A percentile compares a stretch with the other conserved stretches of the same genome.
phyloP scores from a whole-genome alignment of 2,888 invertebrate species.

The Morpho helenor region DNA sequence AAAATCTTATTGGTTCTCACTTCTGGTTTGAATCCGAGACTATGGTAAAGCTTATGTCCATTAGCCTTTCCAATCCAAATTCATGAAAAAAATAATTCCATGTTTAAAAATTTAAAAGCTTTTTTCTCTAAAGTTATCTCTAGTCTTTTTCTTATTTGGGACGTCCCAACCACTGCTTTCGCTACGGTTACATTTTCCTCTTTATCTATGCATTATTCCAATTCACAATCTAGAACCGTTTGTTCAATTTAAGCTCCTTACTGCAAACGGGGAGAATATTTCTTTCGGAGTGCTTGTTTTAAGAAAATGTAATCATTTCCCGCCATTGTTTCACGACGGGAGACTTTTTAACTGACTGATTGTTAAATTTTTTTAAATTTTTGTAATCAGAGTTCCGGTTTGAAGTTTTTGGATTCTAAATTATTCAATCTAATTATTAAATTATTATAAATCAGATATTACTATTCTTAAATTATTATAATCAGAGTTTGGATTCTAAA shows the following conservation, averaged over 20 bases:
- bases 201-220: constrained; percentile 19
- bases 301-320: constrained; percentile 9
- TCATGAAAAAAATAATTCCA: not conserved
- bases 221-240: constrained; percentile 16
- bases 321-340: constrained; percentile 1
- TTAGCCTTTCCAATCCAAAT: too few relatives aligned
- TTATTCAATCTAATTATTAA: too few relatives aligned
- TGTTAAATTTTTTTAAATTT: too few relatives aligned
- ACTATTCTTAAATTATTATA: too few relatives aligned
- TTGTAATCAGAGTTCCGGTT: too few relatives aligned
- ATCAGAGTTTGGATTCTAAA: too few relatives aligned
- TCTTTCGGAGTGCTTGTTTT: constrained; percentile 4
- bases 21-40: too few relatives aligned
- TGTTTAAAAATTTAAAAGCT: constrained; percentile 6
- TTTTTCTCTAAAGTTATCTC: constrained; percentile 3
- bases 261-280: constrained; percentile 5
- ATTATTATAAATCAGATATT: too few relatives aligned
- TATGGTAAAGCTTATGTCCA: too few relatives aligned
- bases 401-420: too few relatives aligned
- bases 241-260: constrained; percentile 10
- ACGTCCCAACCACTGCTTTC: not conserved
- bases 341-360: too few relatives aligned
- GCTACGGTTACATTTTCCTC: constrained; percentile 2
- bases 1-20: too few relatives aligned
- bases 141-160: constrained; percentile 1